These are phyloP conservation scores for Oryzias sinensis DNA, from an alignment of 2,797 vertebrate species.

Conservation along the genomic window DNA sequence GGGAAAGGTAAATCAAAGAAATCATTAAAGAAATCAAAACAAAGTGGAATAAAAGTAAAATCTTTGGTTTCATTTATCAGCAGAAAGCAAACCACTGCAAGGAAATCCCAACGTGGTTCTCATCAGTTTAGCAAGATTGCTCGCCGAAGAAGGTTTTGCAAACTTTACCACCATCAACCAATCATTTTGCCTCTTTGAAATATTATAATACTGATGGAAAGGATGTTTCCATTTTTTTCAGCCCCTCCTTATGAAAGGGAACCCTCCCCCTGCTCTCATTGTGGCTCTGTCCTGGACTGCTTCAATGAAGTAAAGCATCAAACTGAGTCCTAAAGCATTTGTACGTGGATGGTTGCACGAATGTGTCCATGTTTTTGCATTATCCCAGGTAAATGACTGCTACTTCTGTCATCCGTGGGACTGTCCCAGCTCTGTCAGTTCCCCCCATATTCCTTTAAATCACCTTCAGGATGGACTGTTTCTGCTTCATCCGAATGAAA, in stretches of 20 bases:
- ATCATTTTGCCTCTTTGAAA: slow-evolving; percentile 7
- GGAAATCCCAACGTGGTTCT: slow-evolving; percentile 78
- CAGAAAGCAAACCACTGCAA: slow-evolving; percentile 47
- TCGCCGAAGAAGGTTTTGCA: slow-evolving; percentile 68
- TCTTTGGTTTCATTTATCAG: neutral
- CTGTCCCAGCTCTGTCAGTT: neutral
- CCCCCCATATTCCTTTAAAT: neutral
- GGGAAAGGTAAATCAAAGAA: slow-evolving; percentile 21
- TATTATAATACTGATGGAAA: slow-evolving; percentile 1
- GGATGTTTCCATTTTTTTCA: slow-evolving; percentile 49
- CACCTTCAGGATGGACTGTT: slow-evolving; percentile 51
- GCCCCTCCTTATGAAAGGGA: slow-evolving; percentile 41
- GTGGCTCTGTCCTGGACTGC: slow-evolving; percentile 63
- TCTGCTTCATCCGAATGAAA: slow-evolving; percentile 37
- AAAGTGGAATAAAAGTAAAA: neutral
- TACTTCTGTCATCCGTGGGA: slow-evolving; percentile 63
- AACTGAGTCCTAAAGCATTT: neutral
- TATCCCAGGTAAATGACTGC: slow-evolving; percentile 57
- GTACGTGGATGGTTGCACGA: neutral
- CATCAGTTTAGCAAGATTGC: slow-evolving; percentile 68
- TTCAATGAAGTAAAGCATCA: slow-evolving; percentile 52
- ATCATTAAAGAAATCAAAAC: neutral
- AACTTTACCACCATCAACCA: slow-evolving; percentile 11
- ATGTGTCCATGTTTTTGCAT: neutral
- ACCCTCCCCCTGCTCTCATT: slow-evolving; percentile 63